Base-by-base conservation (phyloP, 2,888 invertebrate genomes). In the Alloplasta piceator region DNA sequence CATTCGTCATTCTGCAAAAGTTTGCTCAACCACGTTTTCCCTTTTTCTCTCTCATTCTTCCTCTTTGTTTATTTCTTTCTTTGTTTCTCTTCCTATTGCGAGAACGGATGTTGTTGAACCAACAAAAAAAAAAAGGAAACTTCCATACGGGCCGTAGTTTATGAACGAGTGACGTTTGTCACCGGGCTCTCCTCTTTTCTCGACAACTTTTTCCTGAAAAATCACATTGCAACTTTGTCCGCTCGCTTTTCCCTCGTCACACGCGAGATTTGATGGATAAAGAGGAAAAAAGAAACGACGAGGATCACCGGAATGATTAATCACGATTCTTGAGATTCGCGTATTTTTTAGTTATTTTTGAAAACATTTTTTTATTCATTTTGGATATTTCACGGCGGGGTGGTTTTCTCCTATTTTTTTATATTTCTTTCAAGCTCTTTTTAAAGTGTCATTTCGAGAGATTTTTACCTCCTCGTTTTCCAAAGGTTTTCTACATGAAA, bases 1-100 rank as follows among this genome's bases (percentile, higher is more conserved):
- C 85, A 86, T 86, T 85, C 83, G 84, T 86, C 86, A 86, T 86
- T 83, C 83, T 83, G 76, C 70, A 72, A 75, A 85, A 83, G 81
- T 79, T 82, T 78, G 55, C 80, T 56, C 71, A 58, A 74, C 66
- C 74, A 52, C 70, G 56, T 70, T 68, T 12, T 58, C 6, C 26
- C 26, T 41, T 55, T 52, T 56, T 66, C 10, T 26, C 14, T 14
- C 12, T n/a, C 16, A 6, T 67, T 7, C 52, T n/a, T 36, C 5
- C 39, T 36, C 70, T 52, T 10, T 74, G 41, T 70, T 36, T 46
- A 26, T 60, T n/a, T 67, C 43, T 46, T 39, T 12, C 50, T 9
- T 6, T 1, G 52, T 50, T 4, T 50, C 52, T 52, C 66, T 36
- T 36, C 9, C n/a, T 48, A 48, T 12, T 6, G 55, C 50, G 39